phyloP scores from a whole-genome alignment of 2,113 vertebrate species.

The Vulpes ferrilata region DNA sequence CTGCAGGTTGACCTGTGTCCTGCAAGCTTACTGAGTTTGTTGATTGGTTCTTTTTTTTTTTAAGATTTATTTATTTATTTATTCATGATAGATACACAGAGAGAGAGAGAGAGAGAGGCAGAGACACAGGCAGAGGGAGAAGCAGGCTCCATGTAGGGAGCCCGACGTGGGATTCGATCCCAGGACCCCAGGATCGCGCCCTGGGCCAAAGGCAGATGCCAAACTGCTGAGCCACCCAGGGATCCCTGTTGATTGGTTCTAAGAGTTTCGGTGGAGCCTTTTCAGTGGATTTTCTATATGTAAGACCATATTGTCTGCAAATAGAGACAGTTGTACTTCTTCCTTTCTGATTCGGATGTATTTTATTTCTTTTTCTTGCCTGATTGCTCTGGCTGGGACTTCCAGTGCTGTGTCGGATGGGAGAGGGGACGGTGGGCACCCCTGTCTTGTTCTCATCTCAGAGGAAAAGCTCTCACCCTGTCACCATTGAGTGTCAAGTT shows the following conservation, averaged over 20 bases:
- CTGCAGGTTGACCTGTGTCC: background rate
- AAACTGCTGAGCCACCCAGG: too few species aligned
- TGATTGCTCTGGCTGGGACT: background rate
- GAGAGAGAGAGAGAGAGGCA: too few species aligned
- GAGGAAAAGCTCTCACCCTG: too few species aligned
- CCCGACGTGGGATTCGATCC: too few species aligned
- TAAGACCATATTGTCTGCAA: fast-evolving
- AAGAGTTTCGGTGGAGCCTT: too few species aligned
- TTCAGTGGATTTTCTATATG: background rate
- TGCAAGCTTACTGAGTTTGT: background rate
- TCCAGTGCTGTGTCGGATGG: too few species aligned
- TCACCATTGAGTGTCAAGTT: fast-evolving
- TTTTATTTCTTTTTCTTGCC: background rate
- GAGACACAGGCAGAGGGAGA: too few species aligned
- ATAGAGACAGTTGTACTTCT: background rate
- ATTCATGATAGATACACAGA: too few species aligned
- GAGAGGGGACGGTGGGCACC: background rate
- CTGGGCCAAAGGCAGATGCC: too few species aligned
- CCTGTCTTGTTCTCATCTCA: background rate
- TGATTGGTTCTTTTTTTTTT: background rate
- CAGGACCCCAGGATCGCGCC: too few species aligned
- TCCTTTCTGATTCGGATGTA: background rate
- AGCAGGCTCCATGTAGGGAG: too few species aligned
- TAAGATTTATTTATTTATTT: too few species aligned
- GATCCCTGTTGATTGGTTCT: background rate